Percentiles rank a stretch among this genome's conserved stretches.
These are phyloP conservation scores for Peromyscus maniculatus DNA, from an alignment of 2,113 vertebrate genomes.

Conservation along the genomic window DNA sequence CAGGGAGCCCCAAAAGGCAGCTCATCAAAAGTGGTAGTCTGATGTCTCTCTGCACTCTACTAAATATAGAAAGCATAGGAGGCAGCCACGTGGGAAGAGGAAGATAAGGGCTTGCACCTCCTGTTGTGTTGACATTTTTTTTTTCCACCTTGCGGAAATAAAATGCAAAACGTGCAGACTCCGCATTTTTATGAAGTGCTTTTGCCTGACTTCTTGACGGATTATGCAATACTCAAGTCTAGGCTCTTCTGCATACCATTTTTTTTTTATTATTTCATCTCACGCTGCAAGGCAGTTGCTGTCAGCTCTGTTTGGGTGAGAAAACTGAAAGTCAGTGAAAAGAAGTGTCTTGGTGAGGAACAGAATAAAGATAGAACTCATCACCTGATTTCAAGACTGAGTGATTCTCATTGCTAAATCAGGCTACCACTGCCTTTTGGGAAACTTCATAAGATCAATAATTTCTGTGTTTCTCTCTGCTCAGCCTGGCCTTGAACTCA, in stretches of 20 bases:
- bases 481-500: background rate
- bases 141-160: background rate
- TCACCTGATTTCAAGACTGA: background rate
- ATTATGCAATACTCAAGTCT: slow-evolving; percentile 16
- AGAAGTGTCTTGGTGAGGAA: background rate
- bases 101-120: slow-evolving; percentile 42
- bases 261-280: background rate
- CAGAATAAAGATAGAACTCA: background rate
- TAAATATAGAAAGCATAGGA: slow-evolving; percentile 62
- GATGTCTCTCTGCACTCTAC: background rate
- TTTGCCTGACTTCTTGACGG: background rate
- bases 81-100: background rate
- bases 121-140: background rate
- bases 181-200: background rate
- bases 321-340: slow-evolving; percentile 40
- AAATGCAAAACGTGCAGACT: slow-evolving; percentile 52
- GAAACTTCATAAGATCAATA: slow-evolving; percentile 33
- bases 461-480: background rate
- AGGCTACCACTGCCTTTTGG: background rate
- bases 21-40: background rate
- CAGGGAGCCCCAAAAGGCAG: background rate
- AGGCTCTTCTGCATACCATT: background rate
- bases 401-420: slow-evolving; percentile 29
- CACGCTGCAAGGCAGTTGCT: background rate
- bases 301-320: background rate